Conservation (phyloP, 2,797 vertebrate genomes). For the Gephyroberyx darwinii region DNA sequence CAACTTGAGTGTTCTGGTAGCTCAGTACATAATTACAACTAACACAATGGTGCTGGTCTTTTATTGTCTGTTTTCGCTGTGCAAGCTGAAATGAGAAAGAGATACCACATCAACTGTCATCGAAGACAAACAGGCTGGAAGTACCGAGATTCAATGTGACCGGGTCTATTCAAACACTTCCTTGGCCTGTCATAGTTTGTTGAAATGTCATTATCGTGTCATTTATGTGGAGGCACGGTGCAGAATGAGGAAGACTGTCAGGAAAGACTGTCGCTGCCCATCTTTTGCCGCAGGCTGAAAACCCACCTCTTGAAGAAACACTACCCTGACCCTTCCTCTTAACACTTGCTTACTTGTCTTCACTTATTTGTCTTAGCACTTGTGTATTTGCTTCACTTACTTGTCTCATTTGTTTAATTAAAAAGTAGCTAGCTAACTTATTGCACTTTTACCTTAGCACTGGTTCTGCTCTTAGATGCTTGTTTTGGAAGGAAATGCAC, state of each 20-base stretch:
- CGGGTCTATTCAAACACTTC: neutral
- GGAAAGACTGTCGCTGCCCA: too few relatives aligned
- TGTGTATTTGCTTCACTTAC: too few relatives aligned
- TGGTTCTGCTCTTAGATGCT: too few relatives aligned
- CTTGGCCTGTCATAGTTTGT: neutral
- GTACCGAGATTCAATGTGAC: neutral
- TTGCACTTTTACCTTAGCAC: too few relatives aligned
- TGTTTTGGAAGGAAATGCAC: too few relatives aligned
- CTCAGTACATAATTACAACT: neutral
- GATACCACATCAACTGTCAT: neutral
- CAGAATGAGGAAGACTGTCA: slow-evolving; percentile 23
- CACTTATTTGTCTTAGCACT: too few relatives aligned
- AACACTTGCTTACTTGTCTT: too few relatives aligned
- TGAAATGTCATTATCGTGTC: slow-evolving; percentile 7
- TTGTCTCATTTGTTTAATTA: too few relatives aligned
- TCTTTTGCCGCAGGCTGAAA: too few relatives aligned
- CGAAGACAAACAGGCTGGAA: neutral
- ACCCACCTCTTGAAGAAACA: too few relatives aligned
- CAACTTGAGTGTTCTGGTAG: neutral
- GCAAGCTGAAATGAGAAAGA: neutral
- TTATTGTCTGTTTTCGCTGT: neutral
- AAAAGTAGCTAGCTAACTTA: too few relatives aligned
- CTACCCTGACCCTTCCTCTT: too few relatives aligned
- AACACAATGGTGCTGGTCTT: neutral
- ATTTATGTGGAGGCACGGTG: slow-evolving; percentile 21